Conservation (phyloP, 2,113 vertebrate species). For the Amblyornis subalaris region DNA sequence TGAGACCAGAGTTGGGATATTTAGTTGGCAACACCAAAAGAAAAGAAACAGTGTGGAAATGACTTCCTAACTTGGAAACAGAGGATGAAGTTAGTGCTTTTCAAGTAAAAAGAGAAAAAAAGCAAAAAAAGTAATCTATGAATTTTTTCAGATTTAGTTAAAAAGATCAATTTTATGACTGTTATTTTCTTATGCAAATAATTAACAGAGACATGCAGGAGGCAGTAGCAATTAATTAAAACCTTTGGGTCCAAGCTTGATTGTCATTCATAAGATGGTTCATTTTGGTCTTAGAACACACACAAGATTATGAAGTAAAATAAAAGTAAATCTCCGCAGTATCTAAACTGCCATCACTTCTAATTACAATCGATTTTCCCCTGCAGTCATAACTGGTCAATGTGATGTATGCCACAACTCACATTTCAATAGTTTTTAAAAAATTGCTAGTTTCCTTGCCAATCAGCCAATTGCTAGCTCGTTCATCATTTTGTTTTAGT, state of each 20-base stretch:
- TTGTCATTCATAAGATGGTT: neutral
- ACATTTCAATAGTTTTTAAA: neutral
- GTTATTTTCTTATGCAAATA: neutral
- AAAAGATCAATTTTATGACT: neutral
- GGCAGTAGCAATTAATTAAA: neutral
- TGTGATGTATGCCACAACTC: neutral
- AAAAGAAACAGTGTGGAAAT: neutral
- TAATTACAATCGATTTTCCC: neutral
- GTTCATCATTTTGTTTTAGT: neutral
- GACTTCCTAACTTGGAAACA: neutral
- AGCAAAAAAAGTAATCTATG: neutral
- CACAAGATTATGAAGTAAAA: neutral
- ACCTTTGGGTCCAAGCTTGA: neutral
- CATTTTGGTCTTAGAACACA: neutral
- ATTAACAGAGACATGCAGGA: neutral
- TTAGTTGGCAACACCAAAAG: neutral
- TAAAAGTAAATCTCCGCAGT: neutral
- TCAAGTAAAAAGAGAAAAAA: neutral
- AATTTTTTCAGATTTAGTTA: neutral
- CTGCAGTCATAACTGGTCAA: neutral
- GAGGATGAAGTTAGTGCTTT: neutral
- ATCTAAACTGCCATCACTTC: neutral
- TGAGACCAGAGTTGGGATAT: neutral
- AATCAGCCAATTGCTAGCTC: neutral
- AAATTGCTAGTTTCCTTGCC: neutral